These are phyloP conservation scores for Cirrhinus molitorella DNA, from an alignment of 2,797 vertebrate genomes.

Conservation along the genomic window DNA sequence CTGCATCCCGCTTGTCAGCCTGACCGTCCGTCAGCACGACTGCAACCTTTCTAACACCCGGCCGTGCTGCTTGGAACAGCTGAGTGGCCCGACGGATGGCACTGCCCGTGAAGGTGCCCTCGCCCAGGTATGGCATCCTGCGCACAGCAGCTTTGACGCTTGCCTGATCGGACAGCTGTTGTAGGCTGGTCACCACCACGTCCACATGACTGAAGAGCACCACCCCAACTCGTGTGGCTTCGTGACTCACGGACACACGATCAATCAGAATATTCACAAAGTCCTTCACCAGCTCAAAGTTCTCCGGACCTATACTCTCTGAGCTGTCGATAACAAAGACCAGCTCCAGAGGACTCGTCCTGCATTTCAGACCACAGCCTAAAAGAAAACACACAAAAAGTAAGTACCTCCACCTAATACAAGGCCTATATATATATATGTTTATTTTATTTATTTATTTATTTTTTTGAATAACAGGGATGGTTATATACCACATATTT, in stretches of 20 bases:
- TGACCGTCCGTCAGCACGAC: constrained; percentile 86
- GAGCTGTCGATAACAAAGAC: constrained; percentile 92
- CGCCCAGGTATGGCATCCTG: constrained; percentile 84
- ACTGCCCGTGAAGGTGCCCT: constrained; percentile 86
- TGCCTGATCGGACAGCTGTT: constrained; percentile 74
- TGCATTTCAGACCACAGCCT: constrained; percentile 87
- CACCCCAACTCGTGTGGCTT: constrained; percentile 78
- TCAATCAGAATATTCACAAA: constrained; percentile 84
- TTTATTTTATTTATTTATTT: no score
- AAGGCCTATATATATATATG: not conserved
- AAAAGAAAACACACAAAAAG: constrained; percentile 15
- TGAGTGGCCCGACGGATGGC: constrained; percentile 79
- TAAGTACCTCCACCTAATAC: not conserved
- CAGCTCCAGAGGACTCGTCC: constrained; percentile 82
- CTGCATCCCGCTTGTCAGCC: constrained; percentile 77
- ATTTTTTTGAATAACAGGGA: not conserved
- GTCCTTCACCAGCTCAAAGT: constrained; percentile 86
- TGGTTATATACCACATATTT: constrained; percentile 83
- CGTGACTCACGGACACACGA: constrained; percentile 68
- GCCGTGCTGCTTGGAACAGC: constrained; percentile 76
- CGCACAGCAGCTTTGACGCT: constrained; percentile 78
- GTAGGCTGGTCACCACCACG: constrained; percentile 78
- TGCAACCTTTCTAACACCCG: constrained; percentile 79
- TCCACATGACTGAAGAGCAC: constrained; percentile 86
- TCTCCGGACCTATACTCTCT: constrained; percentile 86